phyloP scores from a whole-genome alignment of 2,888 invertebrate species.

The Dasypolia templi region DNA sequence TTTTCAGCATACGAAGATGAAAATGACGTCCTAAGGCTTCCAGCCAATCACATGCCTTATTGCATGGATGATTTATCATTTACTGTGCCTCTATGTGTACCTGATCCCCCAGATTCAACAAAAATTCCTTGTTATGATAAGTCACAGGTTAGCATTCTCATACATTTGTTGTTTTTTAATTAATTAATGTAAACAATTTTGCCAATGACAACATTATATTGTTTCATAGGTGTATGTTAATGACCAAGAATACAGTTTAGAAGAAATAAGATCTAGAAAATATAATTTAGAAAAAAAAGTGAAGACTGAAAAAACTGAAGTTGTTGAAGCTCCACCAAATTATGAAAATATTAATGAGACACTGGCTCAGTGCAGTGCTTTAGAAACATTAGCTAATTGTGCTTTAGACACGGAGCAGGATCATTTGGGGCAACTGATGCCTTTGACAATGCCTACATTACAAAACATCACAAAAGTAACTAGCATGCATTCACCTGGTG shows the following conservation, averaged over 20 bases:
- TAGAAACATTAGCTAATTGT: slow-evolving; percentile 88
- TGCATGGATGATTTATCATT: slow-evolving; percentile 90
- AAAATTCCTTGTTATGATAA: slow-evolving; percentile 93
- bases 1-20: slow-evolving; percentile 92
- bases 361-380: slow-evolving; percentile 87
- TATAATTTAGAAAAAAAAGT: slow-evolving; percentile 84
- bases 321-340: slow-evolving; percentile 73
- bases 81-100: slow-evolving; percentile 90
- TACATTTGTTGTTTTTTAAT: not conserved
- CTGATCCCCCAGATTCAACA: slow-evolving; percentile 91
- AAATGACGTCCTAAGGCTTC: slow-evolving; percentile 83
- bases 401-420: slow-evolving; percentile 87
- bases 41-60: slow-evolving; percentile 86
- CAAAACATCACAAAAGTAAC: slow-evolving; percentile 88
- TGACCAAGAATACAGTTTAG: slow-evolving; percentile 93
- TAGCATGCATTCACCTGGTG: slow-evolving; percentile 88
- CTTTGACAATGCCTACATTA: slow-evolving; percentile 83
- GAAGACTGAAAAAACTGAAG: slow-evolving; percentile 79
- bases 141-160: slow-evolving; percentile 84
- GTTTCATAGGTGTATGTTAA: slow-evolving; percentile 84
- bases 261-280: slow-evolving; percentile 93
- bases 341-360: slow-evolving; percentile 84
- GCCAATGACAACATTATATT: slow-evolving; percentile 4
- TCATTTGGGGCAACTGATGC: slow-evolving; percentile 86
- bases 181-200: not conserved